phyloP scores from a whole-genome alignment of 2,797 vertebrate genomes.

The Epinephelus coioides region DNA sequence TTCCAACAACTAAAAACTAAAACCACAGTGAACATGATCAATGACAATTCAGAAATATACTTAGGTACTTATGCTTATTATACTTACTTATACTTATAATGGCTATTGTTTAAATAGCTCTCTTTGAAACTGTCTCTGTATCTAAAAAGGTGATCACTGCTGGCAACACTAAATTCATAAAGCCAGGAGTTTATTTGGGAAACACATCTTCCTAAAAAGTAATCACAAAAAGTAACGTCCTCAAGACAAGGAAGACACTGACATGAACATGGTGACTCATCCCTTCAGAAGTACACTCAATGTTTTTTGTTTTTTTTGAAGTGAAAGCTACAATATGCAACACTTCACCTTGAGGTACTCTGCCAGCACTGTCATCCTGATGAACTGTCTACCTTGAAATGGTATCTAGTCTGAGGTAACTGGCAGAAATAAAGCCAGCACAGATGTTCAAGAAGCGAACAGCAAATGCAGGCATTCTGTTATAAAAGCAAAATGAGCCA shows the following conservation, averaged over 20 bases:
- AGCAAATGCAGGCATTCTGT: neutral
- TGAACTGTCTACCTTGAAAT: neutral
- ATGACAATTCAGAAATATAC: neutral
- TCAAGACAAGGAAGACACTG: neutral
- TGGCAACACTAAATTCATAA: neutral
- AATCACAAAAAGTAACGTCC: neutral
- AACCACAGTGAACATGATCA: neutral
- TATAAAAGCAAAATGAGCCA: neutral
- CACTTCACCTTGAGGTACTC: slow-evolving; percentile 23
- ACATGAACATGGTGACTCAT: slow-evolving; percentile 7
- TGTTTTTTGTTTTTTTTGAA: neutral
- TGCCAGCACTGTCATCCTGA: slow-evolving; percentile 31
- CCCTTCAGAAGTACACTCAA: slow-evolving; percentile 9
- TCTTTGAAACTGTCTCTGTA: neutral
- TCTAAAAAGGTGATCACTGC: too few species aligned
- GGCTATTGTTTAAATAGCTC: neutral
- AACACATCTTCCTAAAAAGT: neutral
- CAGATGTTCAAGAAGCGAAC: neutral
- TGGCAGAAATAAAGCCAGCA: slow-evolving; percentile 22
- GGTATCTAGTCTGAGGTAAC: neutral
- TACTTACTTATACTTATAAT: neutral
- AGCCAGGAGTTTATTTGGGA: neutral
- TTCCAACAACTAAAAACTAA: too few species aligned
- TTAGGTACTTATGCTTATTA: too few species aligned
- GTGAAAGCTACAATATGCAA: slow-evolving; percentile 23